These are phyloP conservation scores for Sturmia bella DNA, from an alignment of 2,888 invertebrate genomes.

Conservation along the genomic window DNA sequence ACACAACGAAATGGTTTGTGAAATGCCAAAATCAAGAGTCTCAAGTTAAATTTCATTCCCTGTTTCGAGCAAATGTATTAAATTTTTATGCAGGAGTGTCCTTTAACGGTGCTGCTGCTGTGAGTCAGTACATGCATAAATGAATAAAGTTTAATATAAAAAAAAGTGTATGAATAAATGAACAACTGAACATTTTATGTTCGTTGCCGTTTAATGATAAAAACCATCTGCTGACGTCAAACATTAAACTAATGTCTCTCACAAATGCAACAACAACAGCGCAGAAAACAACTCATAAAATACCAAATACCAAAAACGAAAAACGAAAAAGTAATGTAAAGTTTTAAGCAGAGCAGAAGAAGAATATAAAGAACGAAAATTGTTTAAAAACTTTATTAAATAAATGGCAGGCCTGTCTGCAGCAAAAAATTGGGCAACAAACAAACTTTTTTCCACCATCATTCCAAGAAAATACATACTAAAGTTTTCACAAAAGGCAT, in stretches of 20 bases:
- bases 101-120: not conserved
- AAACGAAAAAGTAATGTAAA: constrained; percentile 1
- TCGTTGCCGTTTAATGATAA: constrained; percentile 58
- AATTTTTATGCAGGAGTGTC: constrained; percentile 3
- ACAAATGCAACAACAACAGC: not conserved
- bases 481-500: constrained; percentile 26
- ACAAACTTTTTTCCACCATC: not conserved
- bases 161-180: constrained; percentile 23
- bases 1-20: not conserved
- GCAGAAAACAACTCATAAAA: constrained; percentile 10
- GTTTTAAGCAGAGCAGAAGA: constrained; percentile 12
- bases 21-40: constrained; percentile 7
- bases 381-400: constrained; percentile 53
- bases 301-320: constrained; percentile 22
- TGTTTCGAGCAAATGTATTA: constrained; percentile 9
- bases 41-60: not conserved
- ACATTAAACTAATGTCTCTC: constrained; percentile 51
- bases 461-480: not conserved
- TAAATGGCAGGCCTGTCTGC: constrained; percentile 37
- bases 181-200: constrained; percentile 45
- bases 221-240: constrained; percentile 68
- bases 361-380: not conserved
- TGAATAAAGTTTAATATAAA: constrained; percentile 18
- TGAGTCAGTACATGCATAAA: constrained; percentile 12
- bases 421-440: constrained; percentile 25